phyloP scores from a whole-genome alignment of 2,797 vertebrate species.

The Smutsia gigantea region DNA sequence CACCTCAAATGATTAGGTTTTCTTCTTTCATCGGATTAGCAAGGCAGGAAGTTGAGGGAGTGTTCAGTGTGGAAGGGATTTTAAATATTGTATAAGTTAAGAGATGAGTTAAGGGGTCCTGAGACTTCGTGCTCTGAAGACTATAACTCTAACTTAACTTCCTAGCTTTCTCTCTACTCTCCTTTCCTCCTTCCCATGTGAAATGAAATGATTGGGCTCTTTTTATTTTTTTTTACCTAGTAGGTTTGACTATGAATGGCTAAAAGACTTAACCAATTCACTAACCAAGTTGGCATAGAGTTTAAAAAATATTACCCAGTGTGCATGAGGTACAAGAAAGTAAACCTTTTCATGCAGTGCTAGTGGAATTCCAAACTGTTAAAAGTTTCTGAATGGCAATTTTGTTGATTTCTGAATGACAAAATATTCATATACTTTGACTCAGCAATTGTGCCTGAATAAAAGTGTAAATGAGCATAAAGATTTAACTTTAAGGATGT shows the following conservation, averaged over 20 bases:
- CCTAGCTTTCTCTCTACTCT: background rate
- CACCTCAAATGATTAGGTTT: background rate
- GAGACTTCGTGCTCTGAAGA: background rate
- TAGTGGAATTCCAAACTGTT: conserved; percentile 32
- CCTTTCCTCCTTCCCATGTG: background rate
- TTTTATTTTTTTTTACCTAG: background rate
- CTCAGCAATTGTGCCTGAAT: background rate
- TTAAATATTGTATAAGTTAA: background rate
- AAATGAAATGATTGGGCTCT: background rate
- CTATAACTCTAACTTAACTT: background rate
- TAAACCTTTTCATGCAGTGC: background rate
- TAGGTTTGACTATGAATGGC: background rate
- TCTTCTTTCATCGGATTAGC: background rate
- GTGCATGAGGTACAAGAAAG: background rate
- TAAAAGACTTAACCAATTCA: conserved; percentile 37
- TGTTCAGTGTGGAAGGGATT: background rate
- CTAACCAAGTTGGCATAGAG: conserved; percentile 4
- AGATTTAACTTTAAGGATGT: conserved; percentile 34
- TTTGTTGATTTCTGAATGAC: background rate
- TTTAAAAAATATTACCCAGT: background rate
- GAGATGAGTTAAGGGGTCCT: background rate
- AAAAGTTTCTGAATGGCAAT: background rate
- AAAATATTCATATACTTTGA: background rate
- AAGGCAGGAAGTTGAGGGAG: background rate
- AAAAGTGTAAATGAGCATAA: background rate